These are phyloP conservation scores for Petaurus breviceps DNA, from an alignment of 2,113 vertebrate genomes.

Conservation along the genomic window DNA sequence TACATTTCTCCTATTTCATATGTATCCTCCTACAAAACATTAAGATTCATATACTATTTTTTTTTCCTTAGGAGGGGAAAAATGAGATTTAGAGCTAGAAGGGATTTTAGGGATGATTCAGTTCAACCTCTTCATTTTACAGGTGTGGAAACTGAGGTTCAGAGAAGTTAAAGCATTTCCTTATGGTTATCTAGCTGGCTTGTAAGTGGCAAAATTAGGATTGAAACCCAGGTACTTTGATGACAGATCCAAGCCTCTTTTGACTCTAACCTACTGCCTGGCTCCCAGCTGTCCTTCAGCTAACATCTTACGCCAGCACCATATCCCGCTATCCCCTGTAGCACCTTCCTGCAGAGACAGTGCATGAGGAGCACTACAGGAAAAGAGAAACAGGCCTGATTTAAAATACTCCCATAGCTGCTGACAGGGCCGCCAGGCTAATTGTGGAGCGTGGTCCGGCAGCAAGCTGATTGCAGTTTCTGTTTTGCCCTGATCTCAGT, in stretches of 20 bases:
- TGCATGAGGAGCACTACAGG: conserved; percentile 25
- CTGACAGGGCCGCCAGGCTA: conserved; percentile 38
- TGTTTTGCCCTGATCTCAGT: conserved; percentile 9
- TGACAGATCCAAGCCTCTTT: neutral
- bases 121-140: neutral
- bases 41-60: neutral
- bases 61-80: neutral
- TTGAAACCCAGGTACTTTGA: neutral
- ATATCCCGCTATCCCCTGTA: neutral
- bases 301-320: neutral
- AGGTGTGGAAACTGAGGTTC: neutral
- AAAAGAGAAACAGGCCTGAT: neutral
- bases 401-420: conserved; percentile 63
- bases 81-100: neutral
- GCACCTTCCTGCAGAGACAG: neutral
- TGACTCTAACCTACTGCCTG: neutral
- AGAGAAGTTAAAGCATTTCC: neutral
- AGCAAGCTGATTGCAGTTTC: conserved; percentile 3
- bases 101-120: neutral
- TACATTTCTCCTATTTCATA: neutral
- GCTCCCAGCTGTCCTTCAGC: neutral
- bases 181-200: neutral
- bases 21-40: neutral
- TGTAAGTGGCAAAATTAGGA: neutral
- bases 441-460: conserved; percentile 16